phyloP scores from a whole-genome alignment of 2,888 invertebrate species.

The Aspidiotus rigidus region DNA sequence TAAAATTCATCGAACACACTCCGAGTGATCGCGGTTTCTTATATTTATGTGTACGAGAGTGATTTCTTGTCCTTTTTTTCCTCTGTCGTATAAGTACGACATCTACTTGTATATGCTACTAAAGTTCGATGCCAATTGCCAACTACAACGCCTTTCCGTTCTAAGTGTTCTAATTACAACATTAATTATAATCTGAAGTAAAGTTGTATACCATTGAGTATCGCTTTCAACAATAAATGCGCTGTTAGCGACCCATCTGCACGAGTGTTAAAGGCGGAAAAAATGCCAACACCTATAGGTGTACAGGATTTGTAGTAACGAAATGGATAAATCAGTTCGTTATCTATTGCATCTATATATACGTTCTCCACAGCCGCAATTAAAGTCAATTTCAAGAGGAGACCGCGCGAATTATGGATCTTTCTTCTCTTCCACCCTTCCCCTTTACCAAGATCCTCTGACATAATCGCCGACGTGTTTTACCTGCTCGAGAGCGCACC shows the following conservation, averaged over 20 bases:
- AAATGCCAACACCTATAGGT: background rate
- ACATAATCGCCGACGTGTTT: background rate
- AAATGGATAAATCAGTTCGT: conserved; percentile 16
- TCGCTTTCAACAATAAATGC: conserved; percentile 23
- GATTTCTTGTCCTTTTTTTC: no score
- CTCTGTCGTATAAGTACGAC: no score
- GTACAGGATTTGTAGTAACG: background rate
- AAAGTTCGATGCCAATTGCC: conserved; percentile 1
- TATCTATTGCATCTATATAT: background rate
- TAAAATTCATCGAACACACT: background rate
- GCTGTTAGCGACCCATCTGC: conserved; percentile 24
- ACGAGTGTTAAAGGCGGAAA: background rate
- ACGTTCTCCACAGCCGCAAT: background rate
- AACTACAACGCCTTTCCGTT: conserved; percentile 3
- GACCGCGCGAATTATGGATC: background rate
- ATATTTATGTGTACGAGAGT: background rate
- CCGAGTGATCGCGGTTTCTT: background rate
- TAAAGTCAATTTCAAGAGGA: conserved; percentile 9
- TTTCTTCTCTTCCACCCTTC: background rate
- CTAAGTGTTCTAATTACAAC: conserved; percentile 28
- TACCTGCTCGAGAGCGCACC: no score
- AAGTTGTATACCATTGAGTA: background rate
- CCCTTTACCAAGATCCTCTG: background rate
- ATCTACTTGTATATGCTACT: background rate
- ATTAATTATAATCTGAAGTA: conserved; percentile 22